A percentile compares a stretch with the other conserved stretches of the same genome.
Conservation (phyloP, 1,140 invertebrate species). For the Dinoponera quadriceps region DNA sequence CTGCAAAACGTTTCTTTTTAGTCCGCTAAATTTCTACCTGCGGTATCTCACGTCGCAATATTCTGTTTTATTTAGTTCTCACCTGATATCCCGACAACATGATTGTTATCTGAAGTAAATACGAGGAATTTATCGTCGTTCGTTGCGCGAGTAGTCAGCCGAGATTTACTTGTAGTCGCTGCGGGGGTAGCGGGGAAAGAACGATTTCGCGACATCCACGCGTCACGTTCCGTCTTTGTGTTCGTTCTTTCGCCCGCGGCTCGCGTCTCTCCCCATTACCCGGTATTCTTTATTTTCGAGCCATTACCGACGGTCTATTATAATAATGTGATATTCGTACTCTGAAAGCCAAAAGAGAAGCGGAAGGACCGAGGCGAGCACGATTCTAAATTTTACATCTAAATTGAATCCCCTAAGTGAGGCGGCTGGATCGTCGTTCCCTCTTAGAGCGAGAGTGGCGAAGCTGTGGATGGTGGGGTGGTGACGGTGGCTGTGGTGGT, state of each 20-base stretch:
- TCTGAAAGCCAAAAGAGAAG: slow-evolving; percentile 23
- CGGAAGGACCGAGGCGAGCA: slow-evolving; percentile 30
- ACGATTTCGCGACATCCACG: slow-evolving; percentile 31
- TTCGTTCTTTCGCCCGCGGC: neutral
- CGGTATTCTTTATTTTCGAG: slow-evolving; percentile 69
- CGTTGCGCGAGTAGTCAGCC: slow-evolving; percentile 13
- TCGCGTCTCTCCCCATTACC: slow-evolving; percentile 51
- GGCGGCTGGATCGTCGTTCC: slow-evolving; percentile 48
- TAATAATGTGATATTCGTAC: slow-evolving; percentile 70
- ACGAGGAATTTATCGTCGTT: neutral
- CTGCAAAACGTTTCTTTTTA: no score
- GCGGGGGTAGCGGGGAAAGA: neutral
- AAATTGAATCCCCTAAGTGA: slow-evolving; percentile 80
- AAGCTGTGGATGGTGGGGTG: slow-evolving; percentile 37
- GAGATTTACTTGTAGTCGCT: slow-evolving; percentile 43
- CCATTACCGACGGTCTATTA: slow-evolving; percentile 73
- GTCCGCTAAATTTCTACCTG: neutral
- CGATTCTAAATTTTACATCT: slow-evolving; percentile 77
- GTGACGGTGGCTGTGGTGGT: neutral
- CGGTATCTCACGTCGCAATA: neutral
- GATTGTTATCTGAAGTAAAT: neutral
- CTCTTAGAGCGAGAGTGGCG: slow-evolving; percentile 27
- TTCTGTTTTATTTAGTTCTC: neutral
- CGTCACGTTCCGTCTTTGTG: neutral
- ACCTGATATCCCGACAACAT: neutral